A percentile compares a stretch with the other conserved stretches of the same genome.
phyloP scores from a whole-genome alignment of 2,888 invertebrate species.

The Xylota sylvarum region DNA sequence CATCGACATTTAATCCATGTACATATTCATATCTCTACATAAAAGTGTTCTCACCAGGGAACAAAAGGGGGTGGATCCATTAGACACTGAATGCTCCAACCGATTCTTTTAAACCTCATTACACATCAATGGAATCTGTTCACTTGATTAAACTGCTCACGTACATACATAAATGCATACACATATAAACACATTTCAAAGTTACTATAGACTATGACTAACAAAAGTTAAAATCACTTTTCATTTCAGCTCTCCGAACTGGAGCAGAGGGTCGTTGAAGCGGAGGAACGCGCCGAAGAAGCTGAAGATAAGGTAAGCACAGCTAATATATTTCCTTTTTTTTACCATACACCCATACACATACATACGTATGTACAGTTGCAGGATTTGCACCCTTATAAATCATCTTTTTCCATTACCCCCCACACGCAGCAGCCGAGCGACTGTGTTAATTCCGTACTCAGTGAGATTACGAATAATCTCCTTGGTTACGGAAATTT shows the following conservation, averaged over 20 bases:
- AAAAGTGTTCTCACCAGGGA: not conserved
- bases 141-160: slow-evolving; percentile 26
- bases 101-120: slow-evolving; percentile 8
- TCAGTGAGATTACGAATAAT: slow-evolving; percentile 58
- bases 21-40: not conserved
- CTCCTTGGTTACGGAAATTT: slow-evolving; percentile 59
- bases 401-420: slow-evolving; percentile 30
- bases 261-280: slow-evolving; percentile 96
- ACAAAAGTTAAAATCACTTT: slow-evolving; percentile 46
- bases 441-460: slow-evolving; percentile 50
- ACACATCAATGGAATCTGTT: slow-evolving; percentile 21
- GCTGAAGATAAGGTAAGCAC: slow-evolving; percentile 96
- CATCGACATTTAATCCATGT: not conserved
- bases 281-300: slow-evolving; percentile 96
- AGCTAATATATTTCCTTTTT: slow-evolving; percentile 28
- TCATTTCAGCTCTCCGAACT: slow-evolving; percentile 94
- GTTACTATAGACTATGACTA: slow-evolving; percentile 4
- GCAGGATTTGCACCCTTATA: slow-evolving; percentile 28
- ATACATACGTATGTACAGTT: not conserved
- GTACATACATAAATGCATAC: not conserved
- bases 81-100: not conserved
- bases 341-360: not conserved
- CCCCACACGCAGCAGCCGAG: not conserved
- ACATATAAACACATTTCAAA: not conserved
- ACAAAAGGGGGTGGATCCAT: not conserved